Base-by-base conservation (phyloP, 1,140 invertebrate species). In the Pogonomyrmex californicus region DNA sequence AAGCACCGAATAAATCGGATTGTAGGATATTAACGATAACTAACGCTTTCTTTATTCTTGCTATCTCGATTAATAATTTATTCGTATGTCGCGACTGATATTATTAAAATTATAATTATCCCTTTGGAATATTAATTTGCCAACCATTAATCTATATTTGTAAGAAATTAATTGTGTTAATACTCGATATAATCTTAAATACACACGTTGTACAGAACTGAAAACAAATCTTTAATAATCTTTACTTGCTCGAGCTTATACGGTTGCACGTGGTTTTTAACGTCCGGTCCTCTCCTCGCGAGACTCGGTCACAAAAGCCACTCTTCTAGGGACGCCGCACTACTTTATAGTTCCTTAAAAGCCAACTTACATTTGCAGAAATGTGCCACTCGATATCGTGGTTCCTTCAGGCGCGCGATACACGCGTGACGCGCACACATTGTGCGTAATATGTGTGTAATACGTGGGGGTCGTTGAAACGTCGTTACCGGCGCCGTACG, bases 291-390 rank as follows among this genome's bases (percentile, higher is more conserved):
- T 14, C 30, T 66, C 51, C 9, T 68, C 14, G 73, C 51, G 41
- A 86, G 49, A 51, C 41, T 63, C 75, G n/a, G 78, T 62, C 86
- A 79, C 65, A 77, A 90, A 90, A 88, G 63, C 30, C 49, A 73
- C 33, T 66, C 71, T 86, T 30, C 65, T 17, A 41, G 91, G 86
- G 86, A 88, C 88, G 81, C 73, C 77, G 83, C 65, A 62, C 83
- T 91, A 88, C 73, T 93, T 94, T 94, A 95, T 93, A 92, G 92
- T 91, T 91, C 92, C 92, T 94, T 94, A 93, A 94, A 92, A 94
- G 92, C 86, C 56, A 41, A 75, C 76, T 83, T 75, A 73, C 86
- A 89, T 88, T 92, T 71, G 54, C 68, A 87, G 87, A 87, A 70
- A 54, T 70, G 58, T 7, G 73, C 70, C 76, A 71, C 41, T 41